Base-by-base conservation (phyloP, 2,888 invertebrate genomes). In the Lucinisca nassula region DNA sequence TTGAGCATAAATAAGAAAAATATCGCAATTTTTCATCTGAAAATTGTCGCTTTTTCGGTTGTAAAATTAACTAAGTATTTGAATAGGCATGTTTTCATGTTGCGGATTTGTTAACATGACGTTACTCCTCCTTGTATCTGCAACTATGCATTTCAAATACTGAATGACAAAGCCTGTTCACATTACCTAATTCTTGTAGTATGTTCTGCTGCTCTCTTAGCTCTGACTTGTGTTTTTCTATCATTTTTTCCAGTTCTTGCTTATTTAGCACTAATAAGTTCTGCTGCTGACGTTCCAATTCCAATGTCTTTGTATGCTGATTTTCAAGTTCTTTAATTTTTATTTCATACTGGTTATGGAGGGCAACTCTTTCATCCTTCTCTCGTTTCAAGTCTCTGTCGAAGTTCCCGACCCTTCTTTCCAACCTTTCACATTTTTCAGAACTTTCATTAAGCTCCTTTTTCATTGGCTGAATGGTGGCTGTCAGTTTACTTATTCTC, bases 401-500 rank as follows among this genome's bases (percentile, higher is more conserved):
- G 79, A 92, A 93, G 45, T 92, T 91, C 55, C 90, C 85, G 27
- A 94, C 93, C 73, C 93, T 90, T 10, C 92, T 92, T 82, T 94
- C 92, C 27, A 95, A 89, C 78, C 92, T 92, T 80, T 94, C 92
- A 79, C 91, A 92, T 55, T 91, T 93, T 61, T 93, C 92, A 73
- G 93, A 85, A 76, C 91, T 92, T n/a, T 89, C 89, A 10, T 90
- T 92, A 24, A 96, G 81, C 30, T 95, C 94, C 6, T 90, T 85
- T 87, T 95, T 94, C 40, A 95, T 84, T 6, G 94, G 93, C 45
- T 95, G 93, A 27, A 95, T 93, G 17, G 93, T 94, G 4, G 93
- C 87, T 45, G 93, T 91, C 38, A 96, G 80, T 87, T 96, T 95
- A 72, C 92, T 92, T n/a, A 96, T 93, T 32, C 95, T 84, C 21